Evolutionary conservation across 2,113 vertebrate genomes (phyloP).

Genomic region (Myiagra hebetior): DNA sequence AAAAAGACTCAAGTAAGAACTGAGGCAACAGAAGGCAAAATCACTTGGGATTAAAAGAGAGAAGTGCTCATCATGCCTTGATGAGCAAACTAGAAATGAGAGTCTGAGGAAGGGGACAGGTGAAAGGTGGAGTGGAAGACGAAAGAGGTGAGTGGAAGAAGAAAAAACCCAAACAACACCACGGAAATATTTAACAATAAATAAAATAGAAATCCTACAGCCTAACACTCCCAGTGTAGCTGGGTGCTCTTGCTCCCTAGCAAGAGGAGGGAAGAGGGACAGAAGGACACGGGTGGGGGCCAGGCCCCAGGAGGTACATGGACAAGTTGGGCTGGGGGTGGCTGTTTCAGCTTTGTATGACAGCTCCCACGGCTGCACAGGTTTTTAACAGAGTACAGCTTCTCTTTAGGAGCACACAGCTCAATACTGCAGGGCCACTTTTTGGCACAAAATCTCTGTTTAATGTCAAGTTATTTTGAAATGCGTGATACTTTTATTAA

Average conservation of each 20-base stretch:
- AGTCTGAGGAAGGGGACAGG: not conserved
- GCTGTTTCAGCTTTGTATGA: not conserved
- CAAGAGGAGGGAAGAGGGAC: not conserved
- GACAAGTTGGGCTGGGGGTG: fast-evolving
- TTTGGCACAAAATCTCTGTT: slow-evolving; percentile 17
- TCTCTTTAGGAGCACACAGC: not conserved
- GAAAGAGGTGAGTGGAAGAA: not conserved
- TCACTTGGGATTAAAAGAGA: not conserved
- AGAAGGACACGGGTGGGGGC: not conserved
- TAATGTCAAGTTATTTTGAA: not conserved
- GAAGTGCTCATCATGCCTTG: not conserved
- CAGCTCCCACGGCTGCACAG: fast-evolving
- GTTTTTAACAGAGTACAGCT: not conserved
- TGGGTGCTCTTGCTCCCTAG: not conserved
- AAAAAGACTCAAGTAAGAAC: not conserved
- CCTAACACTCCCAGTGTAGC: not conserved
- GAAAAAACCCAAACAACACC: not conserved
- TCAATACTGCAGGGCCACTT: not conserved
- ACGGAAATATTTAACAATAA: not conserved
- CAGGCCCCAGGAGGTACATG: not conserved
- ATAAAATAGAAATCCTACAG: not conserved
- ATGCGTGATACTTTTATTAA: not conserved
- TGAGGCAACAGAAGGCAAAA: not conserved
- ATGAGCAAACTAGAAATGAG: not conserved
- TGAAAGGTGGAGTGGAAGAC: not conserved